These are phyloP conservation scores for Myotis brandtii DNA, from an alignment of 2,113 vertebrate species.

Conservation along the genomic window DNA sequence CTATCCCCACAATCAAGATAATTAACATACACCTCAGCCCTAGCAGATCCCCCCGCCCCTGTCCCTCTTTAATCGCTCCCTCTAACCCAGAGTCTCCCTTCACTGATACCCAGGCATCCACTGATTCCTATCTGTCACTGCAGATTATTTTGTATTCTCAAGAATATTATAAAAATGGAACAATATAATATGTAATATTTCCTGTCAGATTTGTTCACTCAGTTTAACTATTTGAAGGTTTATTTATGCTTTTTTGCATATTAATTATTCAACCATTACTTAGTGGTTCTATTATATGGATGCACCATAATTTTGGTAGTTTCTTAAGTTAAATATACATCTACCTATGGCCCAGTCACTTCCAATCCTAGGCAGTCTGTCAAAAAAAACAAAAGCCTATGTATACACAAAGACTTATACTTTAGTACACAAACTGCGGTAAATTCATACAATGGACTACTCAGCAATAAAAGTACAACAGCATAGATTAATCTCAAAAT, in stretches of 20 bases:
- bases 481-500: conserved; percentile 13
- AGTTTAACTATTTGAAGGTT: neutral
- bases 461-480: neutral
- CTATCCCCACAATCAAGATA: neutral
- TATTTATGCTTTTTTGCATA: neutral
- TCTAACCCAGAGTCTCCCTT: neutral
- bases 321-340: conserved; percentile 7
- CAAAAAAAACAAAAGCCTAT: conserved; percentile 21
- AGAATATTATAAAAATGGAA: neutral
- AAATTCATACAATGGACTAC: neutral
- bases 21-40: neutral
- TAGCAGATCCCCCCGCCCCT: neutral
- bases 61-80: neutral
- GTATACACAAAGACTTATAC: neutral
- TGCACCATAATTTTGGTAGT: neutral
- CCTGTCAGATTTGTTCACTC: neutral
- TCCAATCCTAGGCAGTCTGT: neutral
- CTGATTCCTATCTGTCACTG: neutral
- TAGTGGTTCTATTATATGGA: neutral
- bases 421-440: neutral
- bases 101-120: neutral
- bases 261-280: neutral
- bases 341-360: neutral
- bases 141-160: neutral
- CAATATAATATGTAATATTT: neutral